These are phyloP conservation scores for Lissonota sp. DNA, from an alignment of 2,888 invertebrate genomes.

Conservation along the genomic window DNA sequence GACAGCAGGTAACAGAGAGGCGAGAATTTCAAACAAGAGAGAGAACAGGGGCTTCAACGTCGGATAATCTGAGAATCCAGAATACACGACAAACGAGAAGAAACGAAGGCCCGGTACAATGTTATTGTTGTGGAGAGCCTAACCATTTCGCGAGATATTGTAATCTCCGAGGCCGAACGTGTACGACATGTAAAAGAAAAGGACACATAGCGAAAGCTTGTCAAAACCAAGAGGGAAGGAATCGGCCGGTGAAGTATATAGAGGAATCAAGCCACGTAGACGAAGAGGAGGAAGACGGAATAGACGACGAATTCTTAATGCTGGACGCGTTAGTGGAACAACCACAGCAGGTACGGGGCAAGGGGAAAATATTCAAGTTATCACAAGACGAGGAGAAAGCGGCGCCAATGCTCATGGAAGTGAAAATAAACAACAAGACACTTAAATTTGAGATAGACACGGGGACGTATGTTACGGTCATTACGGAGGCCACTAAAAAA, in stretches of 20 bases:
- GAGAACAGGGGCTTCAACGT: neutral
- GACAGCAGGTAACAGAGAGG: neutral
- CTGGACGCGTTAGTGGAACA: neutral
- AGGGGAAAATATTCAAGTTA: constrained; percentile 26
- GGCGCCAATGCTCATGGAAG: constrained; percentile 40
- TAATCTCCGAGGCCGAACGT: neutral
- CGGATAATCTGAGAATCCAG: neutral
- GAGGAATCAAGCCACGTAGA: neutral
- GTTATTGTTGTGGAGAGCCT: constrained; percentile 48
- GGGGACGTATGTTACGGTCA: constrained; percentile 52
- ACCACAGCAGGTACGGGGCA: neutral
- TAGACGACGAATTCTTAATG: neutral
- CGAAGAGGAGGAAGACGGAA: neutral
- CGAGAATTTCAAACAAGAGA: neutral
- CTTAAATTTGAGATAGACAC: constrained; percentile 54
- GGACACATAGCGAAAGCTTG: constrained; percentile 2
- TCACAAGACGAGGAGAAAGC: constrained; percentile 20
- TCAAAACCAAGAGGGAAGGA: neutral
- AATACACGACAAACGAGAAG: neutral
- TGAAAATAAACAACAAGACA: constrained; percentile 35
- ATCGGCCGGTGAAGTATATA: neutral
- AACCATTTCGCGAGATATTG: constrained; percentile 40
- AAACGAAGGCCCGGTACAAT: constrained; percentile 1
- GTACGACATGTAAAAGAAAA: neutral
- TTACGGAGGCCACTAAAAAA: constrained; percentile 39